Conservation (phyloP, 1,140 invertebrate genomes). For the Diploscapter pachys region DNA sequence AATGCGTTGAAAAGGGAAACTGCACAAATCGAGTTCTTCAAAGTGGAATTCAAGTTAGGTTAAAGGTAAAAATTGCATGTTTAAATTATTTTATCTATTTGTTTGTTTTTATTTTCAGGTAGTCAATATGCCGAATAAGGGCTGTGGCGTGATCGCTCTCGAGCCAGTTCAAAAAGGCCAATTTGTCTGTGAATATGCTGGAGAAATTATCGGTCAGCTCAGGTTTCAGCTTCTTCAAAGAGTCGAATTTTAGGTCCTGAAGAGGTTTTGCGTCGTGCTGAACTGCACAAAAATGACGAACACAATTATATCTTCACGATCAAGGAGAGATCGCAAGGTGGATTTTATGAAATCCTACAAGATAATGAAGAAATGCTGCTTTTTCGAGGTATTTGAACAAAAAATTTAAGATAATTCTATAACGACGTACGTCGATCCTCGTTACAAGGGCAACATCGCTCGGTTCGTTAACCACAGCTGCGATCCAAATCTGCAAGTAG, state of each 20-base stretch:
- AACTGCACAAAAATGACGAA: neutral
- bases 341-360: too few relatives aligned
- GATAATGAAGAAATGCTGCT: too few relatives aligned
- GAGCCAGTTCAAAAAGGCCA: constrained; percentile 1
- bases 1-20: neutral
- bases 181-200: constrained; percentile 28
- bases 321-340: constrained; percentile 2
- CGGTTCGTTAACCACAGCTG: constrained; percentile 24
- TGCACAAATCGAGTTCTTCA: constrained; percentile 13
- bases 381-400: too few relatives aligned
- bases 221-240: too few relatives aligned
- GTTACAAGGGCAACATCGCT: constrained; percentile 22
- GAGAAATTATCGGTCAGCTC: constrained; percentile 6
- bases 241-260: neutral
- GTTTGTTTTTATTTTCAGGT: constrained; percentile 1
- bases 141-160: neutral
- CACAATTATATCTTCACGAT: constrained; percentile 20
- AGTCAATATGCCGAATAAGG: constrained; percentile 10
- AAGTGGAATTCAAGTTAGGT: constrained; percentile 7
- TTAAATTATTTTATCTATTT: neutral
- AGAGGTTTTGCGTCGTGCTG: constrained; percentile 8
- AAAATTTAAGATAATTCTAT: neutral
- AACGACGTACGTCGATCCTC: constrained; percentile 15
- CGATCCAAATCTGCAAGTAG: constrained; percentile 9
- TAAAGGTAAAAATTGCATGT: neutral